phyloP scores from a whole-genome alignment of 2,113 vertebrate genomes.

The Odontophorus gujanensis region DNA sequence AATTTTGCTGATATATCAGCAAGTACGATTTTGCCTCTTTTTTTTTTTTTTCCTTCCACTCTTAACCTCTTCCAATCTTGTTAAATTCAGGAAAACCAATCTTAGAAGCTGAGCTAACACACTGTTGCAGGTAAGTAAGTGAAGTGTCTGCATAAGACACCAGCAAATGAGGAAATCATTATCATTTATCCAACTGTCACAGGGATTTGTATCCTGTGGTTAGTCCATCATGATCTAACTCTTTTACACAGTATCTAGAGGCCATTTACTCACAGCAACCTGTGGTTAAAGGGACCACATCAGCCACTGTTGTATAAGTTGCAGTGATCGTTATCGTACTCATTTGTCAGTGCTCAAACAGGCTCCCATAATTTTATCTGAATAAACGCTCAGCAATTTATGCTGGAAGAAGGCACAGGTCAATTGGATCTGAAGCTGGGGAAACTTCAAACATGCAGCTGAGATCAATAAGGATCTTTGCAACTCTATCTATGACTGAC shows the following conservation, averaged over 20 bases:
- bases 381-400: not conserved
- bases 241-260: not conserved
- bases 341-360: not conserved
- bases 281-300: not conserved
- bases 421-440: not conserved
- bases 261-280: not conserved
- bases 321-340: not conserved
- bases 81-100: constrained; percentile 7
- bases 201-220: not conserved
- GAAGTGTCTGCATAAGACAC: constrained; percentile 1
- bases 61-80: not conserved
- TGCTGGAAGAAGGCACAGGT: not conserved
- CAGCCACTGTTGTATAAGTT: rapidly evolving
- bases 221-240: constrained; percentile 25
- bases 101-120: not conserved
- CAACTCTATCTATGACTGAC: not conserved
- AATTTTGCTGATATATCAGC: constrained; percentile 11
- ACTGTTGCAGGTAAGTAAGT: not conserved
- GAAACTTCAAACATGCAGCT: not conserved
- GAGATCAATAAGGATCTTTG: not conserved
- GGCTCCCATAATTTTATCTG: not conserved
- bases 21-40: not conserved
- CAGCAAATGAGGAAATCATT: not conserved
- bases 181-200: constrained; percentile 26
- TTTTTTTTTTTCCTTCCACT: not conserved